A percentile compares a stretch with the other conserved stretches of the same genome.
Evolutionary conservation across 2,888 invertebrate species (phyloP).

Genomic region (Stenichneumon culpator): DNA sequence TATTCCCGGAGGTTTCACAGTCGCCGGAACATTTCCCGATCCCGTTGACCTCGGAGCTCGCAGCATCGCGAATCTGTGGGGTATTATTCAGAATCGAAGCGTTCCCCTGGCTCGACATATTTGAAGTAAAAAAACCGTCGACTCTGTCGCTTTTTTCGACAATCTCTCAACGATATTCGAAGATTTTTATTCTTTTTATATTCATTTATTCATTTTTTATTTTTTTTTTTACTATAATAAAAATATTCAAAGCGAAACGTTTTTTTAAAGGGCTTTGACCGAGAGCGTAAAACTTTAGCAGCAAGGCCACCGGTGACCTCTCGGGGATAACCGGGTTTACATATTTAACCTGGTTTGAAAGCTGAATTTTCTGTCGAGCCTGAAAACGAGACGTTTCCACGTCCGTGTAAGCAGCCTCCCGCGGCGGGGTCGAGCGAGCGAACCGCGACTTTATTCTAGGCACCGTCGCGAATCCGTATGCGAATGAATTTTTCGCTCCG

Average conservation of each 20-base stretch:
- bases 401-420: conserved; percentile 31
- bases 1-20: conserved; percentile 53
- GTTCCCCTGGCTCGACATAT: background rate
- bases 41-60: conserved; percentile 59
- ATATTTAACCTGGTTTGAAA: conserved; percentile 54
- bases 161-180: background rate
- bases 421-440: conserved; percentile 8
- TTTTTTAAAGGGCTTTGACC: background rate
- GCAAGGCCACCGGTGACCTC: background rate
- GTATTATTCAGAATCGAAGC: conserved; percentile 21
- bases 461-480: conserved; percentile 45
- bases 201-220: background rate
- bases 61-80: conserved; percentile 47
- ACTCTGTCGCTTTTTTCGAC: conserved; percentile 6
- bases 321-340: conserved; percentile 31
- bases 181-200: background rate
- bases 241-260: background rate
- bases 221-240: background rate
- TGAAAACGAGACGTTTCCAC: conserved; percentile 32
- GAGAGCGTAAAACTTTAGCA: background rate
- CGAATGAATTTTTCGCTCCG: conserved; percentile 56
- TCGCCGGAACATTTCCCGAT: conserved; percentile 61
- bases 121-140: background rate
- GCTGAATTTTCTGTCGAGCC: conserved; percentile 39
- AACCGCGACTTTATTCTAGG: conserved; percentile 50